phyloP scores from a whole-genome alignment of 2,888 invertebrate genomes.

The Aethes cnicana region DNA sequence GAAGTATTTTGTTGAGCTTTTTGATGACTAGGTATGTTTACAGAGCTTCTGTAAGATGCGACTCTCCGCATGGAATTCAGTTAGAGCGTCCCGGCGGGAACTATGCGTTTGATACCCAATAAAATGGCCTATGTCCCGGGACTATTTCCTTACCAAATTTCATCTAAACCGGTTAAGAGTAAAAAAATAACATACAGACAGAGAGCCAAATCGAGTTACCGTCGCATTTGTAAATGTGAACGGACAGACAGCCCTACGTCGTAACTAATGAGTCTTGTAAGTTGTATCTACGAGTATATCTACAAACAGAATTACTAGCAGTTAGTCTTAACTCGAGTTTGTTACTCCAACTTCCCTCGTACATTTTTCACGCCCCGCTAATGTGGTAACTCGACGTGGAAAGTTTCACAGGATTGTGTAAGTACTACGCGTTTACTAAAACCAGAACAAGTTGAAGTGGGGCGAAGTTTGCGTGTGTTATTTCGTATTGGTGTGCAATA shows the following conservation, averaged over 20 bases:
- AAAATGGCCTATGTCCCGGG: too few species aligned
- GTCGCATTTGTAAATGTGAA: too few species aligned
- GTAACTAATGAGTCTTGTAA: conserved; percentile 18
- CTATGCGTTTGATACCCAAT: too few species aligned
- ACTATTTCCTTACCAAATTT: too few species aligned
- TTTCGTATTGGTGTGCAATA: neutral
- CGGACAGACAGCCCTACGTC: conserved; percentile 6
- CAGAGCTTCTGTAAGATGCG: too few species aligned
- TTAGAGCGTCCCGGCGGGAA: too few species aligned
- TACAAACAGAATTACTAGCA: conserved; percentile 10
- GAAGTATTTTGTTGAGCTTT: too few species aligned
- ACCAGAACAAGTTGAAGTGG: conserved; percentile 1
- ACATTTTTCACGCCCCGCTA: conserved; percentile 17
- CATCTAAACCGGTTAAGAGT: too few species aligned
- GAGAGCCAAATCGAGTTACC: too few species aligned
- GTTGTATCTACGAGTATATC: conserved; percentile 12
- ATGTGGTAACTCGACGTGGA: conserved; percentile 10
- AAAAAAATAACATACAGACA: too few species aligned
- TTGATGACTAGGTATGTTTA: too few species aligned
- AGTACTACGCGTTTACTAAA: neutral
- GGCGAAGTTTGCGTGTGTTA: conserved; percentile 3
- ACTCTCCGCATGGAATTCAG: too few species aligned
- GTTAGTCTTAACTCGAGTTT: conserved; percentile 19
- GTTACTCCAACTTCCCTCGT: conserved; percentile 11
- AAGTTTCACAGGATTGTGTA: conserved; percentile 13